A percentile compares a stretch with the other conserved stretches of the same genome.
Evolutionary conservation across 2,888 invertebrate genomes (phyloP).

Genomic region (Synanthedon tipuliformis): DNA sequence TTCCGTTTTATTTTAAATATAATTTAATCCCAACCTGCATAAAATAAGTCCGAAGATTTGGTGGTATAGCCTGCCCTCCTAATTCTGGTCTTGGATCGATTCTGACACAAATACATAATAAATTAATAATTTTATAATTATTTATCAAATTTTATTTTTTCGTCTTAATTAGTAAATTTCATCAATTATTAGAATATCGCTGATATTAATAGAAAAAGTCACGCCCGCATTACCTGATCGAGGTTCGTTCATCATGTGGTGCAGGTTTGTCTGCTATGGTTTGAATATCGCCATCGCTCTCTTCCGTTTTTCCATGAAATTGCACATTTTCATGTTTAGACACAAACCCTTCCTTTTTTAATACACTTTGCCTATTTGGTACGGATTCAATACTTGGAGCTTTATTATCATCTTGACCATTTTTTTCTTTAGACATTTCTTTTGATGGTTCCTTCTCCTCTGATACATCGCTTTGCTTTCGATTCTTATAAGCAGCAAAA

Average conservation of each 20-base stretch:
- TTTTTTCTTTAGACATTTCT: conserved; percentile 7
- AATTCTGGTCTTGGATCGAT: neutral
- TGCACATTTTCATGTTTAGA: conserved; percentile 9
- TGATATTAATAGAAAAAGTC: too few species aligned
- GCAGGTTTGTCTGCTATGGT: too few species aligned
- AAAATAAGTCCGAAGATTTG: conserved; percentile 39
- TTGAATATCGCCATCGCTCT: too few species aligned
- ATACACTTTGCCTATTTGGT: conserved; percentile 10
- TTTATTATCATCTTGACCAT: conserved; percentile 1
- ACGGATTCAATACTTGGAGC: conserved; percentile 1
- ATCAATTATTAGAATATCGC: too few species aligned
- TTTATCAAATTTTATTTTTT: too few species aligned
- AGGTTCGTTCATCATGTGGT: too few species aligned
- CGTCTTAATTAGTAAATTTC: too few species aligned
- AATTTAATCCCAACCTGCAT: conserved; percentile 38
- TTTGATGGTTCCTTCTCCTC: conserved; percentile 5
- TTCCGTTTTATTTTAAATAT: conserved; percentile 2
- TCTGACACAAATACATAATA: too few species aligned
- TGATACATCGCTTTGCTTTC: conserved; percentile 16
- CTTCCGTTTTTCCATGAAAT: neutral
- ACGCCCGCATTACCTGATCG: too few species aligned
- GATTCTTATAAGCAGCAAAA: conserved; percentile 46
- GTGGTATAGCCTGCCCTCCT: conserved; percentile 2
- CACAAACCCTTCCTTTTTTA: conserved; percentile 7
- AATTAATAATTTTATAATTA: too few species aligned